Conservation (phyloP, 2,113 vertebrate species). For the Barnardius zonarius region DNA sequence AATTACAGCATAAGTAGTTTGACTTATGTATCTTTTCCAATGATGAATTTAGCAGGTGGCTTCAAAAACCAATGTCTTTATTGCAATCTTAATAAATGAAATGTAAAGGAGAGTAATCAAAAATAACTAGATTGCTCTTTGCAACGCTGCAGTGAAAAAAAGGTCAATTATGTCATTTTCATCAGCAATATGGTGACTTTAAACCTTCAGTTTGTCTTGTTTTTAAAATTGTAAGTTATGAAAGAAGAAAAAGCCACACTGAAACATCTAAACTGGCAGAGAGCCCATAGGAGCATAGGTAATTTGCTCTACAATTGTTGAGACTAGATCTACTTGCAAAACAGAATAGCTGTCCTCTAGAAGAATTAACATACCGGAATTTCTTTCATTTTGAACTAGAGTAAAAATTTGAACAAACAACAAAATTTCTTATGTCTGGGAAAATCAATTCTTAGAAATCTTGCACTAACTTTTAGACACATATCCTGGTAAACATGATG, state of each 20-base stretch:
- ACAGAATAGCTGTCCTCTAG: background rate
- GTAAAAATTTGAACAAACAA: background rate
- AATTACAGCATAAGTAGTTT: background rate
- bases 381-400: background rate
- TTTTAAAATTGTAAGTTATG: background rate
- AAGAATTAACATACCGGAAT: background rate
- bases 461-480: background rate
- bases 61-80: background rate
- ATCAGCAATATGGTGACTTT: background rate
- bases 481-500: background rate
- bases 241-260: background rate
- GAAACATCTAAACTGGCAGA: background rate
- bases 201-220: background rate
- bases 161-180: background rate
- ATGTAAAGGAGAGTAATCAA: background rate
- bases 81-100: background rate
- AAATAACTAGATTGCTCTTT: background rate
- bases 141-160: background rate
- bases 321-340: background rate
- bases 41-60: background rate
- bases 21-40: background rate
- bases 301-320: background rate
- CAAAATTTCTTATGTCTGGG: background rate
- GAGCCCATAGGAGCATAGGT: background rate
- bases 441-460: background rate